Conservation (phyloP, 2,113 vertebrate species). For the Sylvicapra grimmia region DNA sequence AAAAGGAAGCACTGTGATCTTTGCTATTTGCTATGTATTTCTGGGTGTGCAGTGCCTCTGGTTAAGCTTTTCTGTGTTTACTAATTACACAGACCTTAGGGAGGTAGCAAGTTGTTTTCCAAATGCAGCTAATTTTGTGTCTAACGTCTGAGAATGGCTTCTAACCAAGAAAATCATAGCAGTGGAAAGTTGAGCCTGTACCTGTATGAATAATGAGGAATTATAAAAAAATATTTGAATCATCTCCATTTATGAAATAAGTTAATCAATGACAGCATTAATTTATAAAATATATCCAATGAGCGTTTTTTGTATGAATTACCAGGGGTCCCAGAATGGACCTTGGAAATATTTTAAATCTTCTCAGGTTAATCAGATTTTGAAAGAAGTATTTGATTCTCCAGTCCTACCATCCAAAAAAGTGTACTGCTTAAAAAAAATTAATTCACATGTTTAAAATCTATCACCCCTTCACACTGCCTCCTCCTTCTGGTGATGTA, state of each 20-base stretch:
- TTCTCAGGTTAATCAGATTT: constrained; percentile 3
- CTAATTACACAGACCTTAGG: neutral
- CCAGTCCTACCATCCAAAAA: neutral
- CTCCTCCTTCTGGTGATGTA: neutral
- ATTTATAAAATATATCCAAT: neutral
- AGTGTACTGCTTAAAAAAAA: neutral
- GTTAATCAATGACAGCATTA: neutral
- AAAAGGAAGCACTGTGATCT: constrained; percentile 51
- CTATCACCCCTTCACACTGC: neutral
- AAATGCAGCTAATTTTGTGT: constrained; percentile 22
- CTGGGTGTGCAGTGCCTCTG: neutral
- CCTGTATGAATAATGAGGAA: neutral
- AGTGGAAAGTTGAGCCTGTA: constrained; percentile 12
- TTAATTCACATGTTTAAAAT: neutral
- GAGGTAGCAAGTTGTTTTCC: constrained; percentile 30
- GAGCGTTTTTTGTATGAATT: neutral
- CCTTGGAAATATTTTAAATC: neutral
- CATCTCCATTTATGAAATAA: neutral
- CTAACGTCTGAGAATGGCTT: neutral
- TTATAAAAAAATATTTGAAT: neutral
- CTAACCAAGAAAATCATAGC: neutral
- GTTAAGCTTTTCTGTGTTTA: constrained; percentile 42
- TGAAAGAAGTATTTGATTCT: constrained; percentile 6
- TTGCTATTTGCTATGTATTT: constrained; percentile 44
- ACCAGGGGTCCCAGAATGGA: neutral